Conservation (phyloP, 2,797 vertebrate genomes). For the Pachyuromys duprasi region DNA sequence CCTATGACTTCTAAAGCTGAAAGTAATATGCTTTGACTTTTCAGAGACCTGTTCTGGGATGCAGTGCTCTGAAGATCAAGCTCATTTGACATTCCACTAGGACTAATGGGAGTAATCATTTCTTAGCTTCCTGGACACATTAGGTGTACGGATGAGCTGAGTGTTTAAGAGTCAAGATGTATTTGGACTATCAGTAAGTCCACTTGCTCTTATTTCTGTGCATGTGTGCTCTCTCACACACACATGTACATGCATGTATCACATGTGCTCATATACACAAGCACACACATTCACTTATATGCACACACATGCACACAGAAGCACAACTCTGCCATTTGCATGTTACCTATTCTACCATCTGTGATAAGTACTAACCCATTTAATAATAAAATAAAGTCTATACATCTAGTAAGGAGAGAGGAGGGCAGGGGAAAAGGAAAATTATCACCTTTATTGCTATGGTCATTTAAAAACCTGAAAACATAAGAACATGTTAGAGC, state of each 20-base stretch:
- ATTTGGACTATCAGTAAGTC: neutral
- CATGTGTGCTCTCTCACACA: no score
- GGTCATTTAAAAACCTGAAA: neutral
- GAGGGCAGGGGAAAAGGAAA: neutral
- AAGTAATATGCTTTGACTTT: conserved; percentile 66
- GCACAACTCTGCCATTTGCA: accelerated
- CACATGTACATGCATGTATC: neutral
- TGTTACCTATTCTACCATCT: neutral
- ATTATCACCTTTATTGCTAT: neutral
- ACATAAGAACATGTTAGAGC: neutral
- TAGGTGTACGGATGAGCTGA: conserved; percentile 48
- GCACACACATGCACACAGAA: neutral
- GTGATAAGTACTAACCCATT: neutral
- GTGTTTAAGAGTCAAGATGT: conserved; percentile 46
- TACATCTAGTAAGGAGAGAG: neutral
- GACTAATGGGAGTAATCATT: conserved; percentile 62
- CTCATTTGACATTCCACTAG: conserved; percentile 51
- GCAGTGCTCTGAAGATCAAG: conserved; percentile 47
- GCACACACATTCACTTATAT: neutral
- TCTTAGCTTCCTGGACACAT: conserved; percentile 41
- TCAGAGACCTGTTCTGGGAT: neutral
- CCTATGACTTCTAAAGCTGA: neutral
- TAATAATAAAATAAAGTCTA: neutral
- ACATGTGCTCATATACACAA: no score
- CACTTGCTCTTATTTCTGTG: neutral